Evolutionary conservation across 2,113 vertebrate species (phyloP), one percentile per base, ranked within the genome.

Genomic region (Diadophis punctatus): DNA sequence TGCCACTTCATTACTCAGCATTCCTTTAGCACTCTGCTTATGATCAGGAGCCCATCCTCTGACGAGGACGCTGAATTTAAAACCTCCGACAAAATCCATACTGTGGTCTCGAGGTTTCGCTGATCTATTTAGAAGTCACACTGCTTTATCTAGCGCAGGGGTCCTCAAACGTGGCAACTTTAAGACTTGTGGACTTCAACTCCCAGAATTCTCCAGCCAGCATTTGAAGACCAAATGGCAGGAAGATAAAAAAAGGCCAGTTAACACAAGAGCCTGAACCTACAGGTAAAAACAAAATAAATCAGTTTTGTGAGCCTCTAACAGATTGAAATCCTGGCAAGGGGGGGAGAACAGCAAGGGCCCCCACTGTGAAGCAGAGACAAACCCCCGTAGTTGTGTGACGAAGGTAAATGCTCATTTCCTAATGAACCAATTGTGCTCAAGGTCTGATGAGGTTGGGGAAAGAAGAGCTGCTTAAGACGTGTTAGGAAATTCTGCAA

Each of bases 251-350:
- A 68, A 95, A n/a, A n/a, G 94, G 25, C 56, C 94, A 93, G 55
- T 93, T 95, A 94, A 87, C 10, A 94, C 68, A 93, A 93, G 94
- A 95, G 87, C 10, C 56, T 95, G 93, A 93, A 96, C 95, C 63
- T 94, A 94, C 91, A 74, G 95, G 94, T 94, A 96, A 95, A 56
- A 95, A 86, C 86, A 86, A 51, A 96, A 96, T 93, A 96, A 95
- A 96, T 96, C 93, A 93, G 87, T 96, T 96, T 96, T 96, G 94
- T 96, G 96, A 96, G 95, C 89, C 90, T 95, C 91, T 94, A 96
- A 97, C 93, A 96, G 95, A 96, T 88, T 96, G 96, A 96, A 96
- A 95, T 95, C 93, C 95, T 97, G 92, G 94, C 95, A 97, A 96
- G 46, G 93, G 46, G 94, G 93, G 95, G 94, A 97, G 90, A 96